Evolutionary conservation across 2,888 invertebrate genomes (phyloP).

Genomic region (Caenorhabditis sp.): DNA sequence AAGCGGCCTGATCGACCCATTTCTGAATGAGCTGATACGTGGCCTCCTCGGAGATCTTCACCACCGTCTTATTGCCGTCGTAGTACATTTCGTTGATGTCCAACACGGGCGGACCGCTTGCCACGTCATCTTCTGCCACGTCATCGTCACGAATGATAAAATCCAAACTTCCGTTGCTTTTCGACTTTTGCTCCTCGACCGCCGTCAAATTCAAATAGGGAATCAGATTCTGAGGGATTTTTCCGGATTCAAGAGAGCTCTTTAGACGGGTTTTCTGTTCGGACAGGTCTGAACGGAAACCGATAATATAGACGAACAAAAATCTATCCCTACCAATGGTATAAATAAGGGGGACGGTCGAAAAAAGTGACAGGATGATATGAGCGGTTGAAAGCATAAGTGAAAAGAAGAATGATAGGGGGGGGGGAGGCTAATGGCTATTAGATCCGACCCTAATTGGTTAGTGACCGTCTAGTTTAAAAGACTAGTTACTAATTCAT

Average conservation of each 20-base stretch:
- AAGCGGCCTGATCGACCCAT: conserved; percentile 72
- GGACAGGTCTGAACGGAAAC: too few relatives aligned
- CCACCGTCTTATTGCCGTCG: conserved; percentile 56
- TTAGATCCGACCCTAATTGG: too few relatives aligned
- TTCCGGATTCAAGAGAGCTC: conserved; percentile 10
- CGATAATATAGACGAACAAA: too few relatives aligned
- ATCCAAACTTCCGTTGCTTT: conserved; percentile 38
- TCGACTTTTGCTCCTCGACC: conserved; percentile 8
- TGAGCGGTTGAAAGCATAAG: background rate
- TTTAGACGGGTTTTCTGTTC: conserved; percentile 15
- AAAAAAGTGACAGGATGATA: background rate
- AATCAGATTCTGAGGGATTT: conserved; percentile 14
- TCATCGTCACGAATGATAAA: conserved; percentile 50
- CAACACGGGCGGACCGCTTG: background rate
- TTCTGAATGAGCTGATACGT: conserved; percentile 65
- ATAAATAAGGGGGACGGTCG: background rate
- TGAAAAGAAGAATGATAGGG: background rate
- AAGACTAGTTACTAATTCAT: too few relatives aligned
- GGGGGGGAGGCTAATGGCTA: too few relatives aligned
- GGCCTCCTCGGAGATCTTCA: conserved; percentile 56
- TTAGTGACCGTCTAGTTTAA: too few relatives aligned
- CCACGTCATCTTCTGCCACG: conserved; percentile 16
- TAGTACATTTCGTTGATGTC: conserved; percentile 44
- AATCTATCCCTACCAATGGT: background rate
- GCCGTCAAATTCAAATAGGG: conserved; percentile 31